These are phyloP conservation scores for Onychomys arenicola DNA, from an alignment of 2,797 vertebrate species.

Conservation along the genomic window DNA sequence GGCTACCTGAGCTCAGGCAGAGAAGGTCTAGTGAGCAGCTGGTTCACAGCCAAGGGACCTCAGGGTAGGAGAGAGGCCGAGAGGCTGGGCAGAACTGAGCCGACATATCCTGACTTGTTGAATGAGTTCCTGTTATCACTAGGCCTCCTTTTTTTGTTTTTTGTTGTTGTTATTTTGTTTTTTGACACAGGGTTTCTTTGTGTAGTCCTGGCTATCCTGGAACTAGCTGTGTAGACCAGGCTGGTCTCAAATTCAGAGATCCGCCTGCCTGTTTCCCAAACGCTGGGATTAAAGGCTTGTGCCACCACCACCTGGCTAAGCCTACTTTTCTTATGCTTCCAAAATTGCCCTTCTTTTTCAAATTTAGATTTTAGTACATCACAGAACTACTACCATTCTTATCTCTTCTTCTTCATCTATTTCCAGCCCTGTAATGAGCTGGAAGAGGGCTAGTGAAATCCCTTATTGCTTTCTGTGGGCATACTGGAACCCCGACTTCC, in stretches of 20 bases:
- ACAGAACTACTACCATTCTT: constrained; percentile 3
- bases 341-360: constrained; percentile 40
- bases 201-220: background rate
- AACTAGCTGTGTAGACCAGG: background rate
- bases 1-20: background rate
- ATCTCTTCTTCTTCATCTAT: background rate
- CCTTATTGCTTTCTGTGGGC: background rate
- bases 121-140: background rate
- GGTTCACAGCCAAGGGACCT: background rate
- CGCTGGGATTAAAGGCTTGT: background rate
- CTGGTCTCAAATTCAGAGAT: background rate
- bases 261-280: background rate
- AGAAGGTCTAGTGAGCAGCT: background rate
- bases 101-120: background rate
- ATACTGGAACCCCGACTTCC: background rate
- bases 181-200: background rate
- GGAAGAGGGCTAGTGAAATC: background rate
- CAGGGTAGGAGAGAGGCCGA: background rate
- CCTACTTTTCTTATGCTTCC: constrained; percentile 2
- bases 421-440: background rate
- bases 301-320: background rate
- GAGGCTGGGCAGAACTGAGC: background rate
- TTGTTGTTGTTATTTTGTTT: background rate
- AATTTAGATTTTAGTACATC: background rate
- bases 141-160: background rate